Percentiles rank a stretch among this genome's conserved stretches.
Evolutionary conservation across 2,113 vertebrate genomes (phyloP).

Genomic region (Arenaria interpres): DNA sequence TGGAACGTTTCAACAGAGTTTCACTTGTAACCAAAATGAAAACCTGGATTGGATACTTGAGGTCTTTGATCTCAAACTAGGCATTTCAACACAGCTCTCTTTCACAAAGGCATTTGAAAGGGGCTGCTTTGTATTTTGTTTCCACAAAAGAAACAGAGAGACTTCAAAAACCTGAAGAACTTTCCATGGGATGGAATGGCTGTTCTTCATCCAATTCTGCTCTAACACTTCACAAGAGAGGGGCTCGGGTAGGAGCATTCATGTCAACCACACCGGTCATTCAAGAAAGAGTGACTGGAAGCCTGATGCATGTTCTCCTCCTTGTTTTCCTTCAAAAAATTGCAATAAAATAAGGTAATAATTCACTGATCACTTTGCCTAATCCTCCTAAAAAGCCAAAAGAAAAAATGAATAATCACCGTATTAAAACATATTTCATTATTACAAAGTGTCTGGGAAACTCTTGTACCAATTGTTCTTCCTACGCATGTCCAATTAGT

Average conservation of each 20-base stretch:
- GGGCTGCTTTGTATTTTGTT: not conserved
- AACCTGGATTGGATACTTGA: not conserved
- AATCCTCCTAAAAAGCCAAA: not conserved
- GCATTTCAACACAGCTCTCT: not conserved
- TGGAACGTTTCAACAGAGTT: not conserved
- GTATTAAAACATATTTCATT: not conserved
- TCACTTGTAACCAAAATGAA: not conserved
- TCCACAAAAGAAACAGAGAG: not conserved
- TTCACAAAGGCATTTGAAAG: not conserved
- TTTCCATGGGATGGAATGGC: not conserved
- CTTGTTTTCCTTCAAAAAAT: not conserved
- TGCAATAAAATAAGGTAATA: not conserved
- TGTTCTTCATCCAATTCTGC: not conserved
- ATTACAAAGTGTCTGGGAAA: not conserved
- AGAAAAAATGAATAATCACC: not conserved
- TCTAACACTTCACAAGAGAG: not conserved
- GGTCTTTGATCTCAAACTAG: not conserved
- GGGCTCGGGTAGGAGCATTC: rapidly evolving
- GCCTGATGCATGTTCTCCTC: not conserved
- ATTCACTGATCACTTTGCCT: not conserved
- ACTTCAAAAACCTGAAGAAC: not conserved
- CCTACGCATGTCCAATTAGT: conserved; percentile 23
- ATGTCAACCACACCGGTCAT: not conserved
- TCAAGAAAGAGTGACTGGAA: not conserved
- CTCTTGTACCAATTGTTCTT: not conserved